Conservation (phyloP, 2,113 vertebrate genomes). For the Scalopus aquaticus region DNA sequence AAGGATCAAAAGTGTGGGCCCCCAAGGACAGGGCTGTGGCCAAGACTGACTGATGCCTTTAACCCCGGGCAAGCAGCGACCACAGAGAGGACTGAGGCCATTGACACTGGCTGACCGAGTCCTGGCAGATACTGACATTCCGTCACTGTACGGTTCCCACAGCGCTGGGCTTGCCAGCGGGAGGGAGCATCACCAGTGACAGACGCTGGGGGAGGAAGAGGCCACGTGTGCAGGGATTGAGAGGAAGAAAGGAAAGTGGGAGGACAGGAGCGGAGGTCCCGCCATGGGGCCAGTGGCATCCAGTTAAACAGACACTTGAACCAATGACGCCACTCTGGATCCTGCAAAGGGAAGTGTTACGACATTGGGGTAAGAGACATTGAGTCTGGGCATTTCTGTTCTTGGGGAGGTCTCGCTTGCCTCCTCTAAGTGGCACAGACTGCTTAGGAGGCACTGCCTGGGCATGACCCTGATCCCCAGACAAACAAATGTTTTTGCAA, state of each 20-base stretch:
- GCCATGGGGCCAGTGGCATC: background rate
- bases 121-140: conserved; percentile 26
- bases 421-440: background rate
- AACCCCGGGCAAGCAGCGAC: conserved; percentile 61
- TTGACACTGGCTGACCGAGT: conserved; percentile 53
- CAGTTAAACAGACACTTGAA: background rate
- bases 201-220: background rate
- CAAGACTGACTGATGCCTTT: conserved; percentile 45
- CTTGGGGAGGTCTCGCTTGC: background rate
- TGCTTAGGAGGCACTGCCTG: background rate
- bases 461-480: background rate
- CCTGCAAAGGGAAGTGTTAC: background rate
- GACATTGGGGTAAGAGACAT: background rate
- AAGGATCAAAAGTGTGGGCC: conserved; percentile 67
- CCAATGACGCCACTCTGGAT: background rate
- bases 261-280: background rate
- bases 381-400: background rate
- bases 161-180: background rate
- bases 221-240: background rate
- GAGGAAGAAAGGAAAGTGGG: background rate
- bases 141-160: conserved; percentile 13
- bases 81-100: conserved; percentile 37
- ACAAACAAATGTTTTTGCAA: background rate
- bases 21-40: background rate
- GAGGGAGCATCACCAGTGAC: background rate